Evolutionary conservation across 2,888 invertebrate species (phyloP).

Genomic region (Apantesis nais): DNA sequence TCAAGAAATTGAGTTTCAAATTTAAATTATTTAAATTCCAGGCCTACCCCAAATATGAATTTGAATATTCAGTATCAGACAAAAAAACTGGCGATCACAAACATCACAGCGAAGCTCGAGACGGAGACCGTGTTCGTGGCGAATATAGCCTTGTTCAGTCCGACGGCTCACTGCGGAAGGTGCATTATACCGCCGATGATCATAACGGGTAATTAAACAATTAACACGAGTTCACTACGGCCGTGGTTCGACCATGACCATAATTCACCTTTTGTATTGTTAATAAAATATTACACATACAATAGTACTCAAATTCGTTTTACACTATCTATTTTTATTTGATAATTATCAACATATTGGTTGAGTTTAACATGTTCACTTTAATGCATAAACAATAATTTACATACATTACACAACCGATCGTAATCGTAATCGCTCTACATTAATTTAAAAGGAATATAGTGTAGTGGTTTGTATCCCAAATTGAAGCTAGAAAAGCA

Average conservation of each 20-base stretch:
- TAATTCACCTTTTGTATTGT: conserved; percentile 36
- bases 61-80: conserved; percentile 86
- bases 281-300: conserved; percentile 12
- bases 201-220: conserved; percentile 77
- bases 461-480: not conserved
- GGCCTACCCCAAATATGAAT: conserved; percentile 86
- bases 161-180: conserved; percentile 84
- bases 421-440: not conserved
- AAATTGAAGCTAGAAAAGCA: not conserved
- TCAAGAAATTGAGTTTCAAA: not conserved
- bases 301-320: conserved; percentile 19
- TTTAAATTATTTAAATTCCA: conserved; percentile 35
- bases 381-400: not conserved
- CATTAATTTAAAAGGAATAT: not conserved
- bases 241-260: conserved; percentile 29
- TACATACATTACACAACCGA: conserved; percentile 2
- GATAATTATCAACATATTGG: not conserved
- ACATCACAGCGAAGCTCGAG: conserved; percentile 81
- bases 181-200: conserved; percentile 86
- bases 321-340: conserved; percentile 20
- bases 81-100: conserved; percentile 86
- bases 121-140: conserved; percentile 85
- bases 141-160: conserved; percentile 85
- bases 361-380: not conserved
- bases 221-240: conserved; percentile 33